phyloP scores from a whole-genome alignment of 92 coral and sea anemone genomes.

The Paragorgia papillata region DNA sequence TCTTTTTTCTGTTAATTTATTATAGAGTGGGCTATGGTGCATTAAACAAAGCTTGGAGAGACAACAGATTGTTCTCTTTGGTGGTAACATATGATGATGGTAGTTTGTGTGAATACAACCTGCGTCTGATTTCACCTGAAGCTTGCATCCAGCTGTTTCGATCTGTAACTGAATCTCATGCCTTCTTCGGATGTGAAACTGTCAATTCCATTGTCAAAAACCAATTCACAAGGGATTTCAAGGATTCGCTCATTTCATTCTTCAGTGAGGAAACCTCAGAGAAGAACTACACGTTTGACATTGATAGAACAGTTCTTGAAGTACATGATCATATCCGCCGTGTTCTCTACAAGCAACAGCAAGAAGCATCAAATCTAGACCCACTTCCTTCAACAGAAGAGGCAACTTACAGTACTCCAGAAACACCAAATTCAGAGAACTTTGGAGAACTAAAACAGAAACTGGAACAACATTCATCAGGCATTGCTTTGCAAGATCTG shows the following conservation, averaged over 20 bases:
- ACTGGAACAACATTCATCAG: conserved; percentile 72
- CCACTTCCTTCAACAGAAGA: not conserved
- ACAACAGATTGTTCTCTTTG: conserved; percentile 24
- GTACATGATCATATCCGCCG: conserved; percentile 92
- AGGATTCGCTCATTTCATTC: conserved; percentile 80
- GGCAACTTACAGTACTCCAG: not conserved
- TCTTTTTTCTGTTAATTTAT: not conserved
- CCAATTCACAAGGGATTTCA: conserved; percentile 96
- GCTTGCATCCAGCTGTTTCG: conserved; percentile 88
- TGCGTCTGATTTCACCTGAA: conserved; percentile 71
- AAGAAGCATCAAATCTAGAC: conserved; percentile 61
- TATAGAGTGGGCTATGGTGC: conserved; percentile 33
- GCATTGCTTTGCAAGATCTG: conserved; percentile 91
- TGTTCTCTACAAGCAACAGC: conserved; percentile 74
- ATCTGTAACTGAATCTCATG: conserved; percentile 95
- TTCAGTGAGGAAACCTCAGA: conserved; percentile 96
- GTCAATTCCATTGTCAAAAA: conserved; percentile 83
- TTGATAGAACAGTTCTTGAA: conserved; percentile 84
- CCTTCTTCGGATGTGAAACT: conserved; percentile 97
- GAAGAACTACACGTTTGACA: conserved; percentile 95
- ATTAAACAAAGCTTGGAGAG: conserved; percentile 36
- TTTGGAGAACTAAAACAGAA: conserved; percentile 64
- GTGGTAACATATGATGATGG: conserved; percentile 28
- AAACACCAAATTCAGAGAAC: conserved; percentile 6
- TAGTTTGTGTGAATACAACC: conserved; percentile 11